phyloP scores from a whole-genome alignment of 2,113 vertebrate species.

The Benitochromis conjunctus region DNA sequence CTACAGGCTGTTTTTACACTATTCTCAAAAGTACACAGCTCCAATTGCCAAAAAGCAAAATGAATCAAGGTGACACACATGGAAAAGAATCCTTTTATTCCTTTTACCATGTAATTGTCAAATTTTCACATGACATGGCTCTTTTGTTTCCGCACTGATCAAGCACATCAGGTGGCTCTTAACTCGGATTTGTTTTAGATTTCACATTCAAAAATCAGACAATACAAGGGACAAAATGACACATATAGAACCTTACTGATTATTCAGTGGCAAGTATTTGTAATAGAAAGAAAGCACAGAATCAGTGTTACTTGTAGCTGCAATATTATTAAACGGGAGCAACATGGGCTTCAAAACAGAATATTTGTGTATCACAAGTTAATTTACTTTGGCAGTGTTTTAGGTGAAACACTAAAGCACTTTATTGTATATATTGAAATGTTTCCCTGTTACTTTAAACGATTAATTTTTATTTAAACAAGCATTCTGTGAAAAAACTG shows the following conservation, averaged over 20 bases:
- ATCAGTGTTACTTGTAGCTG: neutral
- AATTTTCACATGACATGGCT: neutral
- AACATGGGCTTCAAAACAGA: neutral
- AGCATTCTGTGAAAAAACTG: neutral
- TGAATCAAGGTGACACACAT: neutral
- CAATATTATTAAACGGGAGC: neutral
- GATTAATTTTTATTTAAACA: neutral
- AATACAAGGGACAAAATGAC: neutral
- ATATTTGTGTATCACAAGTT: neutral
- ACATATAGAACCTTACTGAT: neutral
- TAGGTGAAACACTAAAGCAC: neutral
- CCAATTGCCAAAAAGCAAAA: constrained; percentile 11
- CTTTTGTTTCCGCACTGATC: neutral
- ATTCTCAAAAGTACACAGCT: constrained; percentile 17
- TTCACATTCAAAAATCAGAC: neutral
- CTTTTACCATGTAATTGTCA: neutral
- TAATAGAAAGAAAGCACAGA: neutral
- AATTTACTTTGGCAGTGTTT: neutral
- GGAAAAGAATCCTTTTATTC: neutral
- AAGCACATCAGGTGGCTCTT: neutral
- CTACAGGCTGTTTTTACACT: constrained; percentile 38
- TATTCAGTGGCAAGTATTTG: neutral
- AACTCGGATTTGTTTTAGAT: neutral
- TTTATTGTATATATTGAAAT: neutral
- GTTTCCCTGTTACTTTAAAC: neutral